These are phyloP conservation scores for Limosa lapponica DNA, from an alignment of 2,797 vertebrate genomes.

Conservation along the genomic window DNA sequence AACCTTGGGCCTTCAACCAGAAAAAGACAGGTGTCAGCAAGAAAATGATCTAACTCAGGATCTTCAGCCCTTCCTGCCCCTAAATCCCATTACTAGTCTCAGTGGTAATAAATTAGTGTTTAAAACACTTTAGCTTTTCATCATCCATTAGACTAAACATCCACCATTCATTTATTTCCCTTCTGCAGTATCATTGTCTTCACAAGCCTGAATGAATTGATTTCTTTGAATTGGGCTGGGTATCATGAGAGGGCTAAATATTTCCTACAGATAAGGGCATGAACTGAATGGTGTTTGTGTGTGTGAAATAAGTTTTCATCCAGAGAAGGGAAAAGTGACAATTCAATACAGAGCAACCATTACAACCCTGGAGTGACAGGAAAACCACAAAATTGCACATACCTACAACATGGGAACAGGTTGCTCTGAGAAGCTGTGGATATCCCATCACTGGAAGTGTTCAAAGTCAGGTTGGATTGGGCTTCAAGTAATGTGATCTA, in stretches of 20 bases:
- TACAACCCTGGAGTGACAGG: background rate
- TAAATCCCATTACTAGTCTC: background rate
- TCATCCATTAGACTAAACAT: slow-evolving; percentile 24
- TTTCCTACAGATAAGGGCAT: background rate
- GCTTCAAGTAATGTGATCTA: background rate
- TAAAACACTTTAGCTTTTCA: slow-evolving; percentile 29
- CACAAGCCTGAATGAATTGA: background rate
- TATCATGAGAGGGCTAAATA: background rate
- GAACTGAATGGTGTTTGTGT: background rate
- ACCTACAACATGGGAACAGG: background rate
- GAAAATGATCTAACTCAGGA: background rate
- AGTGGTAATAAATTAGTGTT: slow-evolving; percentile 1
- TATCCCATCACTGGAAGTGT: background rate
- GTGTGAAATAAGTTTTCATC: background rate
- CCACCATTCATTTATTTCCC: background rate
- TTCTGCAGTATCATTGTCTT: background rate
- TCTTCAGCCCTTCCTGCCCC: background rate
- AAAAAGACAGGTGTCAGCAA: background rate
- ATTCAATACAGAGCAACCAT: background rate
- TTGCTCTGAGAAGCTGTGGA: background rate
- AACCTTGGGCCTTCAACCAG: background rate
- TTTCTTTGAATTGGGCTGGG: slow-evolving; percentile 23
- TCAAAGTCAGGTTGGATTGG: background rate
- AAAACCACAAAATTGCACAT: background rate
- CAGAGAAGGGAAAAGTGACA: background rate